phyloP scores from a whole-genome alignment of 2,113 vertebrate genomes.

The Phalacrocorax pelagicus region DNA sequence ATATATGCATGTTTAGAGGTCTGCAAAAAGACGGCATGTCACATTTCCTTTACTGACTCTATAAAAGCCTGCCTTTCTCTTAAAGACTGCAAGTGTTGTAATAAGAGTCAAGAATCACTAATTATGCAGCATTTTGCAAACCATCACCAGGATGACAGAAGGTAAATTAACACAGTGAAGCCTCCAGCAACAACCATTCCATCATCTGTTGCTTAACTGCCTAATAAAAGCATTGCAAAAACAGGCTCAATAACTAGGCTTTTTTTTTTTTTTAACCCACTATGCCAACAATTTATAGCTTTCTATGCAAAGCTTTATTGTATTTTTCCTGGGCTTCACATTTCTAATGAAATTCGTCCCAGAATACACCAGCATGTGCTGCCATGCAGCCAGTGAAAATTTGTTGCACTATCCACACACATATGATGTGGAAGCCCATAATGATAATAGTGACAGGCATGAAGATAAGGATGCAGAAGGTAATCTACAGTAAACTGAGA shows the following conservation, averaged over 20 bases:
- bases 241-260: background rate
- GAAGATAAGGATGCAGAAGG: background rate
- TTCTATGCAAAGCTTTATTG: background rate
- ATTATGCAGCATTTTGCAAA: background rate
- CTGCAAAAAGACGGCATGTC: background rate
- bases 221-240: background rate
- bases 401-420: fast-evolving
- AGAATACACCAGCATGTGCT: background rate
- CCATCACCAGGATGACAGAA: background rate
- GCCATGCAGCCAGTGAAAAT: background rate
- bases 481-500: background rate
- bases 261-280: background rate
- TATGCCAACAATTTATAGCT: fast-evolving
- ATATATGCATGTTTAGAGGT: background rate
- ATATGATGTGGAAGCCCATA: fast-evolving
- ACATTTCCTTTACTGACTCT: background rate
- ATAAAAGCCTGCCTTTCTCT: background rate
- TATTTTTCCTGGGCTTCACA: background rate
- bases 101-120: background rate
- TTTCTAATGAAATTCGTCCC: background rate
- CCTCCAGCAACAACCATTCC: background rate
- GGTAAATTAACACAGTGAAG: background rate
- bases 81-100: background rate
- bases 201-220: background rate
- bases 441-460: background rate